Conservation (phyloP, 2,888 invertebrate genomes). For the Erebia epiphron region DNA sequence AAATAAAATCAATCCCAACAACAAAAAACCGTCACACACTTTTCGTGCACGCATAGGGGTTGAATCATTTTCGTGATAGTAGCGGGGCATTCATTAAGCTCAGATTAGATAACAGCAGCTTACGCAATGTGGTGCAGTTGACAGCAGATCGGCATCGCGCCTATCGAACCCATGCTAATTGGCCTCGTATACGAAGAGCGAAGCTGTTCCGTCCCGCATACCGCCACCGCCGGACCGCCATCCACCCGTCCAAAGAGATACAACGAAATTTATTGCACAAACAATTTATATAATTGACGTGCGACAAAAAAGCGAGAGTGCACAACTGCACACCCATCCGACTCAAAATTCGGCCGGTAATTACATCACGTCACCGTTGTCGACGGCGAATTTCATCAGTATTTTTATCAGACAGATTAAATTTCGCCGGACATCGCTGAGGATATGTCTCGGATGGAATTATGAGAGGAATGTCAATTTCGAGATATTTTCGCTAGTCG, state of each 20-base stretch:
- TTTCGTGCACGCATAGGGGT: slow-evolving; percentile 40
- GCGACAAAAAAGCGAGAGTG: slow-evolving; percentile 78
- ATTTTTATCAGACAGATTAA: slow-evolving; percentile 68
- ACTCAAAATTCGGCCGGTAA: slow-evolving; percentile 69
- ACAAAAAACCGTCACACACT: slow-evolving; percentile 30
- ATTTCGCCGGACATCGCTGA: slow-evolving; percentile 66
- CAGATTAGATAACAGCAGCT: slow-evolving; percentile 73
- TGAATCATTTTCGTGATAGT: slow-evolving; percentile 57
- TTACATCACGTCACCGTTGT: slow-evolving; percentile 66
- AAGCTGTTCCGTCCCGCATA: slow-evolving; percentile 63
- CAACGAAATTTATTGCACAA: slow-evolving; percentile 81
- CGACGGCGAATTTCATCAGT: slow-evolving; percentile 63
- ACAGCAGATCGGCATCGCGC: slow-evolving; percentile 76
- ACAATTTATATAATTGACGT: slow-evolving; percentile 82
- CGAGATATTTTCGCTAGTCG: slow-evolving; percentile 76
- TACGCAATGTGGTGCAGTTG: slow-evolving; percentile 71
- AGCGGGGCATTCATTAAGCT: slow-evolving; percentile 71
- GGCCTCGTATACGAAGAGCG: slow-evolving; percentile 60
- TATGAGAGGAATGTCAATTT: slow-evolving; percentile 81
- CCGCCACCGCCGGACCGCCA: slow-evolving; percentile 58
- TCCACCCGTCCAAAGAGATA: slow-evolving; percentile 73
- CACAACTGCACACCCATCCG: slow-evolving; percentile 74
- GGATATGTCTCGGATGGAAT: slow-evolving; percentile 73
- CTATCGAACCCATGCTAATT: slow-evolving; percentile 83
- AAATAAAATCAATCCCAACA: slow-evolving; percentile 13